Evolutionary conservation across 2,888 invertebrate species (phyloP).

Genomic region (Rhamphomyia laevipes): DNA sequence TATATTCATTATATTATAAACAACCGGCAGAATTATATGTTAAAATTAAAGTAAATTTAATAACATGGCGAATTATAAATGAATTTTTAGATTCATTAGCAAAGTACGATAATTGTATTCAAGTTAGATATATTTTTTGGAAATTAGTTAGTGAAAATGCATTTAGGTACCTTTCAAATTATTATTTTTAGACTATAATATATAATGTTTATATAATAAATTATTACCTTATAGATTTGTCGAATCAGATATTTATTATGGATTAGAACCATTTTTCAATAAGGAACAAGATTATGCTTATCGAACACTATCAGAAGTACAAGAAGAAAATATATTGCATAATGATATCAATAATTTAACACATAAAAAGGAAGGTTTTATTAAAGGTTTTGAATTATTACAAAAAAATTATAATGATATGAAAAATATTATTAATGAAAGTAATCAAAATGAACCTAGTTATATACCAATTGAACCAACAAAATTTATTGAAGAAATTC

Average conservation of each 20-base stretch:
- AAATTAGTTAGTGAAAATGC: constrained; percentile 11
- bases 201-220: neutral
- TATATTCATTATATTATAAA: constrained; percentile 15
- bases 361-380: constrained; percentile 3
- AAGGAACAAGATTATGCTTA: neutral
- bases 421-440: constrained; percentile 8
- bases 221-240: constrained; percentile 6
- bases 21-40: constrained; percentile 13
- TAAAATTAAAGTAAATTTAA: constrained; percentile 11
- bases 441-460: neutral
- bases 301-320: too few relatives aligned
- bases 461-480: neutral
- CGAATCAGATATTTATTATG: constrained; percentile 3
- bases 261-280: constrained; percentile 6
- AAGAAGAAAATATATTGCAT: neutral
- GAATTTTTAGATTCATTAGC: constrained; percentile 8
- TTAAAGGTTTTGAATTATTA: constrained; percentile 8
- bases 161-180: constrained; percentile 7
- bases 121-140: constrained; percentile 13
- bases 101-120: constrained; percentile 1
- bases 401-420: constrained; percentile 15
- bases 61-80: constrained; percentile 10
- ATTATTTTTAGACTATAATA: neutral
- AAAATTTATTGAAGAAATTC: neutral
- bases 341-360: neutral